A percentile compares a stretch with the other conserved stretches of the same genome.
phyloP scores from a whole-genome alignment of 2,888 invertebrate species.

The Spodoptera exigua region DNA sequence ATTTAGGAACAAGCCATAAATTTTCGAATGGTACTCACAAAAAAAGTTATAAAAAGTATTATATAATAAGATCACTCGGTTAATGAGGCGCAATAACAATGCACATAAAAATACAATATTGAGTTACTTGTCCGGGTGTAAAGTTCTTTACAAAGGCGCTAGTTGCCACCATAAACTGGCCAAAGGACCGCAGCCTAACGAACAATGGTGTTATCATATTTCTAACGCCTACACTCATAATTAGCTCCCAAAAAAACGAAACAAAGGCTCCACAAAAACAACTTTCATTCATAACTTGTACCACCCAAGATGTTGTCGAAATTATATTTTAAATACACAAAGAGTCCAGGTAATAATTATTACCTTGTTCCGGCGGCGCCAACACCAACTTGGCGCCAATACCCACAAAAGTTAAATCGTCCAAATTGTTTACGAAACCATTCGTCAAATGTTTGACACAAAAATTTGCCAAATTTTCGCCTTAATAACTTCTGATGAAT shows the following conservation, averaged over 20 bases:
- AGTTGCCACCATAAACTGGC: constrained; percentile 14
- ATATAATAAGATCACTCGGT: no score
- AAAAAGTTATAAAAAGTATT: no score
- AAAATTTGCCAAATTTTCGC: constrained; percentile 72
- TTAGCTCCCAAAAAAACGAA: constrained; percentile 43
- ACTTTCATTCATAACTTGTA: constrained; percentile 63
- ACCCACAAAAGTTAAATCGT: constrained; percentile 26
- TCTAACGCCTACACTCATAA: constrained; percentile 40
- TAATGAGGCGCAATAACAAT: neutral
- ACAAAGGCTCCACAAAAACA: constrained; percentile 46
- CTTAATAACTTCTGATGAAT: constrained; percentile 63
- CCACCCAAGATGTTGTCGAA: constrained; percentile 68
- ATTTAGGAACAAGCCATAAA: no score
- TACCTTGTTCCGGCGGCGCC: constrained; percentile 58
- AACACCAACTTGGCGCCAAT: constrained; percentile 65
- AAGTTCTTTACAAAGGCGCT: neutral
- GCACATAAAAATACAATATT: neutral
- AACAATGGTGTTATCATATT: constrained; percentile 48
- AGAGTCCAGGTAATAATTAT: constrained; percentile 64
- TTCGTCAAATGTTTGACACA: constrained; percentile 71
- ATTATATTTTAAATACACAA: constrained; percentile 64
- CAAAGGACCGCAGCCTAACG: constrained; percentile 10
- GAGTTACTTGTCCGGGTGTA: neutral
- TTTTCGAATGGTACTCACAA: no score
- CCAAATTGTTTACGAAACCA: constrained; percentile 57